Evolutionary conservation across 2,113 vertebrate genomes (phyloP).

Genomic region (Puffinus mauretanicus): DNA sequence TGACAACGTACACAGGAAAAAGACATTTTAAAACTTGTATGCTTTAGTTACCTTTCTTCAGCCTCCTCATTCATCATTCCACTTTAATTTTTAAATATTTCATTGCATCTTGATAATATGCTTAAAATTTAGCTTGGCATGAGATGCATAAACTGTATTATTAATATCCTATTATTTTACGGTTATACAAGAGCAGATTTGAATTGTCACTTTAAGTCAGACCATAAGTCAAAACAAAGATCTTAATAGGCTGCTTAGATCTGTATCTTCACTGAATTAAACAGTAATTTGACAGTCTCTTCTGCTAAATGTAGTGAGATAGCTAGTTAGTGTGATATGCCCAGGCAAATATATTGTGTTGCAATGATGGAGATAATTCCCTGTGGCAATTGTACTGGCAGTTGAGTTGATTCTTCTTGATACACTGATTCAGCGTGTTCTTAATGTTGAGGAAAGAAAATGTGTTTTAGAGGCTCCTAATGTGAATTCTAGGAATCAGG

Average conservation of each 20-base stretch:
- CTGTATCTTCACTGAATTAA: slow-evolving; percentile 61
- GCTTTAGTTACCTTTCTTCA: slow-evolving; percentile 14
- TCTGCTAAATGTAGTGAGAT: slow-evolving; percentile 33
- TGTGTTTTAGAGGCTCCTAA: neutral
- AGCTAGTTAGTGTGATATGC: slow-evolving; percentile 25
- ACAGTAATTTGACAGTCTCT: slow-evolving; percentile 48
- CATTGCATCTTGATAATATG: slow-evolving; percentile 38
- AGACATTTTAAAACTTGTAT: neutral
- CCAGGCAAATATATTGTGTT: slow-evolving; percentile 32
- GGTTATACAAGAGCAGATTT: slow-evolving; percentile 49
- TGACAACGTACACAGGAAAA: neutral
- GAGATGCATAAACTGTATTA: slow-evolving; percentile 57
- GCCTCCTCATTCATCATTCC: slow-evolving; percentile 18
- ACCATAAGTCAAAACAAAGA: slow-evolving; percentile 30
- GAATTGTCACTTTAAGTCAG: slow-evolving; percentile 61
- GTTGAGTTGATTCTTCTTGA: slow-evolving; percentile 47
- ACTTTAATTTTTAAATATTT: slow-evolving; percentile 56
- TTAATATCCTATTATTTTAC: slow-evolving; percentile 62
- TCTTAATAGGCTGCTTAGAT: slow-evolving; percentile 45
- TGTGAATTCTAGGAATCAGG: neutral
- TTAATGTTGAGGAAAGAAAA: slow-evolving; percentile 18
- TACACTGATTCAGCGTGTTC: neutral
- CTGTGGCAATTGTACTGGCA: slow-evolving; percentile 23
- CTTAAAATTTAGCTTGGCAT: slow-evolving; percentile 42
- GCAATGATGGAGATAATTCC: slow-evolving; percentile 32